Evolutionary conservation across 2,888 invertebrate genomes (phyloP).

Genomic region (Mythimna albipuncta): DNA sequence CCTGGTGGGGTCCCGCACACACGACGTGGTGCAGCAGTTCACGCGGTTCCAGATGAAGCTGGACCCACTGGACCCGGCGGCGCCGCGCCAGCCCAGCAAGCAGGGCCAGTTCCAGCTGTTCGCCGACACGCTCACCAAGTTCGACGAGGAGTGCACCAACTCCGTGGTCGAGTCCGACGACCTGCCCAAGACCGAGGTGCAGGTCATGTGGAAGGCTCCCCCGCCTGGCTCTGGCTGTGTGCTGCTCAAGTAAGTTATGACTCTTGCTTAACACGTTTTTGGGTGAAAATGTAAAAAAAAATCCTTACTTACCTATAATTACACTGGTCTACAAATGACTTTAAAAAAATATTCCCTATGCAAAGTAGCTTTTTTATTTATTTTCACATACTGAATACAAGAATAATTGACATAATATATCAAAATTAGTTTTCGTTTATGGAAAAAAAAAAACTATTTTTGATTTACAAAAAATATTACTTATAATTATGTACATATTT

Average conservation of each 20-base stretch:
- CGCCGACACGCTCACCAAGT: slow-evolving; percentile 91
- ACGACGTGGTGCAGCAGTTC: slow-evolving; percentile 93
- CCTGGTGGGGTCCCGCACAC: slow-evolving; percentile 92
- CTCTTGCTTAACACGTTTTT: no score
- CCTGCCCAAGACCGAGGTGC: slow-evolving; percentile 95
- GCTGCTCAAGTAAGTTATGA: slow-evolving; percentile 92
- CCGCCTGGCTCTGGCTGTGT: slow-evolving; percentile 96
- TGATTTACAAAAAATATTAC: no score
- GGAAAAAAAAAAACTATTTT: no score
- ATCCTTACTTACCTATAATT: no score
- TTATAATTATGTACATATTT: no score
- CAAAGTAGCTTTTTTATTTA: no score
- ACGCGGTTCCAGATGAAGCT: slow-evolving; percentile 94
- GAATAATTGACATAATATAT: no score
- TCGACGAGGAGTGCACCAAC: slow-evolving; percentile 96
- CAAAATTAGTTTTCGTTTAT: no score
- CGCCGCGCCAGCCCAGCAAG: slow-evolving; percentile 73
- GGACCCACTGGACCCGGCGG: slow-evolving; percentile 91
- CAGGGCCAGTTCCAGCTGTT: slow-evolving; percentile 89
- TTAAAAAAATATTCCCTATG: no score
- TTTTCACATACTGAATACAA: no score
- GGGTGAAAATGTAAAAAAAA: no score
- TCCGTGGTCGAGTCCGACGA: slow-evolving; percentile 95
- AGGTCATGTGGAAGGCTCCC: slow-evolving; percentile 98
- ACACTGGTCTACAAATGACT: no score